These are phyloP conservation scores for Drosophila mayaguana DNA, from an alignment of 2,888 invertebrate species.

Conservation along the genomic window DNA sequence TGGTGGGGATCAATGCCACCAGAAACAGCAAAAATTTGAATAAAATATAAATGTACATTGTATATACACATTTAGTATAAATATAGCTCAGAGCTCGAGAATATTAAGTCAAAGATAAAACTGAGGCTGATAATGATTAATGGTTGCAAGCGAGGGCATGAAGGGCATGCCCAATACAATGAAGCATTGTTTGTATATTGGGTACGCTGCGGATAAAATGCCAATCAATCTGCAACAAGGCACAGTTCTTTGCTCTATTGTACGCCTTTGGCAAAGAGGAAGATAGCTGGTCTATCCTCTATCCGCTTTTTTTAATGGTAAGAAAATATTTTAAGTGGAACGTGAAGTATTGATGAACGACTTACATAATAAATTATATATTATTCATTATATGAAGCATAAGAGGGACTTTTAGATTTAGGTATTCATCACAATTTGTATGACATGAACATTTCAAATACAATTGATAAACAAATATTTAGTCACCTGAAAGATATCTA, in stretches of 20 bases:
- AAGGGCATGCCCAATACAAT: slow-evolving; percentile 17
- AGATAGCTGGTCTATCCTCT: slow-evolving; percentile 17
- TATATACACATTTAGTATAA: slow-evolving; percentile 15
- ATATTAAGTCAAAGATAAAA: slow-evolving; percentile 12
- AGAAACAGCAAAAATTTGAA: neutral
- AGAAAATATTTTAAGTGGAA: neutral
- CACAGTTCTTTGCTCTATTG: neutral
- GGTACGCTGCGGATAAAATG: slow-evolving; percentile 37
- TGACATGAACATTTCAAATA: neutral
- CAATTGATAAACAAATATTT: too few relatives aligned
- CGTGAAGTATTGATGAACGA: slow-evolving; percentile 44
- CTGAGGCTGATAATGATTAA: slow-evolving; percentile 57
- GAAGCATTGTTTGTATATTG: slow-evolving; percentile 18
- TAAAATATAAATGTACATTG: slow-evolving; percentile 25
- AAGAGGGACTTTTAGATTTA: neutral
- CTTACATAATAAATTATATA: neutral
- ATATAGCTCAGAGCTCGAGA: slow-evolving; percentile 14
- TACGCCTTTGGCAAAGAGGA: neutral
- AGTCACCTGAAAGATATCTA: neutral
- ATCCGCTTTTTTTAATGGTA: slow-evolving; percentile 32
- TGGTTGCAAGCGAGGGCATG: slow-evolving; percentile 32
- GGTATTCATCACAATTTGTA: too few relatives aligned
- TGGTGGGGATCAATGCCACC: neutral
- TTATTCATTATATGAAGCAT: neutral
- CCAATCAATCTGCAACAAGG: slow-evolving; percentile 16